Evolutionary conservation across 2,113 vertebrate species (phyloP).

Genomic region (Tragulus kanchil): DNA sequence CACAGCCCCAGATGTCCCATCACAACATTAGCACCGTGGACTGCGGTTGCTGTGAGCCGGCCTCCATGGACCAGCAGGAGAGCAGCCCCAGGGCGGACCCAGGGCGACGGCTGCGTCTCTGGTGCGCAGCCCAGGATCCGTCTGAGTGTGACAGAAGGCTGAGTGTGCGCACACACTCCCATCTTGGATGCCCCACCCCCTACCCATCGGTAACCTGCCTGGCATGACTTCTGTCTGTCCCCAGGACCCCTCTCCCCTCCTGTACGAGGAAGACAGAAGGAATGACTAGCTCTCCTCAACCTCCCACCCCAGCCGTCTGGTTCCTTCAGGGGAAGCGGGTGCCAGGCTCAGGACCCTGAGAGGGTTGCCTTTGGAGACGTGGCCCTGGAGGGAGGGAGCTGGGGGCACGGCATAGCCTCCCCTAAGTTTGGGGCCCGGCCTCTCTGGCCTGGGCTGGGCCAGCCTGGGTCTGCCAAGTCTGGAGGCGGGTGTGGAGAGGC

Average conservation of each 20-base stretch:
- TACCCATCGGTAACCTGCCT: too few species aligned
- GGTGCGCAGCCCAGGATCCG: not conserved
- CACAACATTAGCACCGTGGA: not conserved
- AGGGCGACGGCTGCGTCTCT: not conserved
- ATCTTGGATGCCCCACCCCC: too few species aligned
- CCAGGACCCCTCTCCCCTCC: not conserved
- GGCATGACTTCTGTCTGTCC: not conserved
- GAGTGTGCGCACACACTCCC: not conserved
- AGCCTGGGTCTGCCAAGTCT: not conserved
- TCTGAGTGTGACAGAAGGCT: not conserved
- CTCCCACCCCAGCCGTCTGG: not conserved
- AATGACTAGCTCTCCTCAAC: not conserved
- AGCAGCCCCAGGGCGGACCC: not conserved
- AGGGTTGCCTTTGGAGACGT: not conserved
- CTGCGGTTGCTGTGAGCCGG: not conserved
- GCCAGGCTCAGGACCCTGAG: not conserved
- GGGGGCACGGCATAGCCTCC: rapidly evolving
- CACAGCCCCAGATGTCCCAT: not conserved
- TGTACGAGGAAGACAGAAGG: not conserved
- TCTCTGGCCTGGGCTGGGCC: not conserved
- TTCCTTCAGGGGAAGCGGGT: too few species aligned
- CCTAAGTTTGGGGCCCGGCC: too few species aligned
- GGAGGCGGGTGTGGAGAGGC: not conserved
- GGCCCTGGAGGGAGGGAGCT: too few species aligned
- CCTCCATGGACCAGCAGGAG: not conserved